A percentile compares a stretch with the other conserved stretches of the same genome.
These are phyloP conservation scores for Cephalopachus bancanus DNA, from an alignment of 2,797 vertebrate genomes.

Conservation along the genomic window DNA sequence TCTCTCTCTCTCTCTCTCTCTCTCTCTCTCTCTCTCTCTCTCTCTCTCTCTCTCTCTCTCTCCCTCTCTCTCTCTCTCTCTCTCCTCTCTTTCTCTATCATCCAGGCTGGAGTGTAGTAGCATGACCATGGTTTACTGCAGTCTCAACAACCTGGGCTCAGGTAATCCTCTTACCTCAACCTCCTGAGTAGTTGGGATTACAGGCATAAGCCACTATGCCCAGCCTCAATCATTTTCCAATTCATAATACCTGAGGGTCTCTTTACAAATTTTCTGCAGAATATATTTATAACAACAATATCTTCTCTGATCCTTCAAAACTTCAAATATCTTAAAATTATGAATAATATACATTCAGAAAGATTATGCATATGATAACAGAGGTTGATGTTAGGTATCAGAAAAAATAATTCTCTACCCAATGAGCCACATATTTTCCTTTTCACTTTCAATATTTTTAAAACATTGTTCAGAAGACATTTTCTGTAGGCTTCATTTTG, in stretches of 20 bases:
- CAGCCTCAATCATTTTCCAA: background rate
- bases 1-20: no score
- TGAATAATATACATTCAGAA: background rate
- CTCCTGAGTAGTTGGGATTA: no score
- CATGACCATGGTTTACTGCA: no score
- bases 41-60: no score
- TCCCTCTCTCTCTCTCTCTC: no score
- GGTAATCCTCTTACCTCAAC: no score
- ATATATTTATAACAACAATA: background rate
- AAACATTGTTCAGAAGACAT: background rate
- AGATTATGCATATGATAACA: background rate
- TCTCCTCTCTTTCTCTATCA: no score
- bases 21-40: no score
- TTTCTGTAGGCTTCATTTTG: background rate
- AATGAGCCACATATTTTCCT: background rate
- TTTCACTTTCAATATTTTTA: background rate
- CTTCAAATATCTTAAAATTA: slow-evolving; percentile 17
- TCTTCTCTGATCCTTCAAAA: background rate
- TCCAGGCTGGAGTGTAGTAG: no score
- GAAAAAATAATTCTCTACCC: background rate
- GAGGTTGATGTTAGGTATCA: background rate
- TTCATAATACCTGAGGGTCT: background rate
- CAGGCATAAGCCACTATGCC: no score
- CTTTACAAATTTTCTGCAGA: slow-evolving; percentile 24
- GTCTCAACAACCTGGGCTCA: no score